These are phyloP conservation scores for Alectoris magna DNA, from an alignment of 2,797 vertebrate species.

Conservation along the genomic window DNA sequence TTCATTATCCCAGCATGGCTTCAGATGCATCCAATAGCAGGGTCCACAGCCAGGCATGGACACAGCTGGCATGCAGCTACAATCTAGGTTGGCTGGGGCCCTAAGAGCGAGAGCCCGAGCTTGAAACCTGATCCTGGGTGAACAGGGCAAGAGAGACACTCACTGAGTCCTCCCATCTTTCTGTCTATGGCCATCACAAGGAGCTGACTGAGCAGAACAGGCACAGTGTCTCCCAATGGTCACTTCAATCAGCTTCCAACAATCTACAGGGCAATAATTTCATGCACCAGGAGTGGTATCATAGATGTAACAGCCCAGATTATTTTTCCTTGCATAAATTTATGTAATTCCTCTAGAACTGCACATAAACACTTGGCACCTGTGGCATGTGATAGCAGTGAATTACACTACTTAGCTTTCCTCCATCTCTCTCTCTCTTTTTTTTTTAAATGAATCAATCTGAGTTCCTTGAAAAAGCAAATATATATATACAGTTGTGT, in stretches of 20 bases:
- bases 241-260: background rate
- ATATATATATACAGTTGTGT: background rate
- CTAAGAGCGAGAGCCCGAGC: background rate
- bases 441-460: background rate
- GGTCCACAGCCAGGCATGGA: background rate
- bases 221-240: background rate
- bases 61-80: rapidly evolving
- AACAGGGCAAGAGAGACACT: background rate
- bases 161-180: background rate
- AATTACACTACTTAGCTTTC: background rate
- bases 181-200: background rate
- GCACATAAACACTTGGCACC: background rate
- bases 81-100: background rate
- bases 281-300: background rate
- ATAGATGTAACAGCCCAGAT: background rate
- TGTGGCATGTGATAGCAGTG: background rate
- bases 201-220: background rate
- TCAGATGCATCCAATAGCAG: background rate
- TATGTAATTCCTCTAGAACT: background rate
- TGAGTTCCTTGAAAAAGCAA: background rate
- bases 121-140: background rate
- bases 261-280: background rate
- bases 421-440: rapidly evolving
- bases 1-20: background rate
- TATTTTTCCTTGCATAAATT: background rate